Conservation (phyloP, 2,797 vertebrate species). For the Galago senegalensis region DNA sequence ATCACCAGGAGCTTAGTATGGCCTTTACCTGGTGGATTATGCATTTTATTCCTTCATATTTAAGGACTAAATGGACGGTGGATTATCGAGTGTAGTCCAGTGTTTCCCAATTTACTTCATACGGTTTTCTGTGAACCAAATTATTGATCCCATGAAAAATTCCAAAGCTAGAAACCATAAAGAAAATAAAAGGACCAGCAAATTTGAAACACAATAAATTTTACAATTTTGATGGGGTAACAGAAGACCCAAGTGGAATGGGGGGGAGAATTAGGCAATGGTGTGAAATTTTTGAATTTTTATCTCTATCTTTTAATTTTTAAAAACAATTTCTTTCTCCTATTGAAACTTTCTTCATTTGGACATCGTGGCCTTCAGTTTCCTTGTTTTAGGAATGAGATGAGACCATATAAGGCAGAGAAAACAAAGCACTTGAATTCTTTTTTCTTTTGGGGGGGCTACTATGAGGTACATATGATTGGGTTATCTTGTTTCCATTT, state of each 20-base stretch:
- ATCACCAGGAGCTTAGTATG: neutral
- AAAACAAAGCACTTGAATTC: neutral
- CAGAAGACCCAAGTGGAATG: neutral
- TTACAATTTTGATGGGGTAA: neutral
- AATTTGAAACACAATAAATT: neutral
- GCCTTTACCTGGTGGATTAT: neutral
- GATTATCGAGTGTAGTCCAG: neutral
- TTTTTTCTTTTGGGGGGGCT: too few relatives aligned
- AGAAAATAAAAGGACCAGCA: conserved; percentile 36
- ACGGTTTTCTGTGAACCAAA: neutral
- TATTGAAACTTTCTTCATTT: conserved; percentile 1
- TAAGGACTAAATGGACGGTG: neutral
- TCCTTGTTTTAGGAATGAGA: neutral
- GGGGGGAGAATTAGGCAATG: neutral
- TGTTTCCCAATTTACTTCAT: neutral
- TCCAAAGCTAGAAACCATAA: conserved; percentile 1
- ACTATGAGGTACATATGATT: too few relatives aligned
- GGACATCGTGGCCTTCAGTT: neutral
- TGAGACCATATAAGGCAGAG: neutral
- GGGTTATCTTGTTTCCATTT: too few relatives aligned
- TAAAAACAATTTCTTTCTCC: neutral
- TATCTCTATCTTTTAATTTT: neutral
- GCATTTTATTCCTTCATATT: conserved; percentile 4
- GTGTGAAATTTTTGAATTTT: neutral
- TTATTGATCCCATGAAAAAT: neutral